A percentile compares a stretch with the other conserved stretches of the same genome.
Conservation (phyloP, 2,888 invertebrate species). For the Zygaena filipendulae region DNA sequence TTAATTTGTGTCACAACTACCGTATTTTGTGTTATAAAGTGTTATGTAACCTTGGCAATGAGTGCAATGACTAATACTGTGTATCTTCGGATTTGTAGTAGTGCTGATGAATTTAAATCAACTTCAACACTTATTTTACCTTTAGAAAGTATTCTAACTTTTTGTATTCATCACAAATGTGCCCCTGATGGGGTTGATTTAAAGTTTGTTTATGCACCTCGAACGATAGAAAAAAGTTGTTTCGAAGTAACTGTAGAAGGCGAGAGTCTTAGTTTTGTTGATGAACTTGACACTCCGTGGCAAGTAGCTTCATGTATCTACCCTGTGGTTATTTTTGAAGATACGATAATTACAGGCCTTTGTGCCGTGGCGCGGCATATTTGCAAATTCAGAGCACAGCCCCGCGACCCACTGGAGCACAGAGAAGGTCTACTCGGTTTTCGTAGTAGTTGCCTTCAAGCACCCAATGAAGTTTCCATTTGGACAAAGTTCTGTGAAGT, state of each 20-base stretch:
- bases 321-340: constrained; percentile 72
- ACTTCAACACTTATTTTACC: no score
- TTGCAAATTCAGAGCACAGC: constrained; percentile 26
- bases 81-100: no score
- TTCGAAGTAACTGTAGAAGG: constrained; percentile 34
- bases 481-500: constrained; percentile 96
- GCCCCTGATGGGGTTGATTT: no score
- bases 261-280: constrained; percentile 33
- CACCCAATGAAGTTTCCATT: constrained; percentile 85
- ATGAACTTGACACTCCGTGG: constrained; percentile 48
- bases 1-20: no score
- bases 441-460: constrained; percentile 80
- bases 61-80: no score
- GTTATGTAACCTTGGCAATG: no score
- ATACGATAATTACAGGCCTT: constrained; percentile 78
- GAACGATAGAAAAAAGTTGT: no score
- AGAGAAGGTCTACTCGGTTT: constrained; percentile 77
- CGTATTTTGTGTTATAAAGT: no score
- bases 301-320: constrained; percentile 61
- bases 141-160: no score
- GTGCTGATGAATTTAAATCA: no score
- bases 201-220: no score
- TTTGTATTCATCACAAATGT: no score
- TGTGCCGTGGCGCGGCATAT: constrained; percentile 73
- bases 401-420: constrained; percentile 28